Percentiles rank a stretch among this genome's conserved stretches.
Conservation (phyloP, 2,888 invertebrate species). For the Gnatocerus cornutus region DNA sequence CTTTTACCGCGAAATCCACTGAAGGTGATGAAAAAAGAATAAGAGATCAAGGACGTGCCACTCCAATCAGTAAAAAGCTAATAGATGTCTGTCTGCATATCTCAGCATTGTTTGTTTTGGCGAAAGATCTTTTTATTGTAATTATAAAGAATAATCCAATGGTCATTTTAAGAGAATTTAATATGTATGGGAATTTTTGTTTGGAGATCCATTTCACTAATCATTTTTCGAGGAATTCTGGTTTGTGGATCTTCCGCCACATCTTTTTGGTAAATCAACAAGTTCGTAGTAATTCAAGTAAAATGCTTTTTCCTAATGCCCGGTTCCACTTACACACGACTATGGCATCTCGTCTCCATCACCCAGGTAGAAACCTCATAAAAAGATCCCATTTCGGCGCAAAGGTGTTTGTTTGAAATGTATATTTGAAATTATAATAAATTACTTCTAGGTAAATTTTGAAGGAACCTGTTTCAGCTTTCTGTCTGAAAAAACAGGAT, state of each 20-base stretch:
- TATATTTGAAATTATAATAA: constrained; percentile 24
- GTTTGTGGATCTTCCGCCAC: background rate
- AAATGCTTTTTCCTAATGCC: background rate
- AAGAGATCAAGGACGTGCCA: background rate
- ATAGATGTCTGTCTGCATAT: background rate
- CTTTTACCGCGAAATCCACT: background rate
- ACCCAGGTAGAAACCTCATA: constrained; percentile 16
- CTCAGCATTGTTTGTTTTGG: background rate
- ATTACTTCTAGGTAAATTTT: constrained; percentile 31
- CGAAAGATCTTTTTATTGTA: background rate
- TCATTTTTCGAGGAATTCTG: background rate
- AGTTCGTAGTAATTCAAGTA: constrained; percentile 6
- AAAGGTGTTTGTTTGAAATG: constrained; percentile 25
- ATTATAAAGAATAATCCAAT: background rate
- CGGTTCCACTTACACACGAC: constrained; percentile 3
- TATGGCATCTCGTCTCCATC: constrained; percentile 15
- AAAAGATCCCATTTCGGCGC: constrained; percentile 5
- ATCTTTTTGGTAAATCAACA: background rate
- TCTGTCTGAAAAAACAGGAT: constrained; percentile 7
- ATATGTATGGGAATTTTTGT: no score
- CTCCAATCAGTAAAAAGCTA: background rate
- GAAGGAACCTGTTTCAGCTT: constrained; percentile 26
- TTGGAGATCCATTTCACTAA: no score
- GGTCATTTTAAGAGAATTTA: background rate
- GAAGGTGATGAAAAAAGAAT: background rate